Evolutionary conservation across 2,113 vertebrate genomes (phyloP), one percentile per base, ranked within the genome.

Genomic region (Dissostichus mawsoni): DNA sequence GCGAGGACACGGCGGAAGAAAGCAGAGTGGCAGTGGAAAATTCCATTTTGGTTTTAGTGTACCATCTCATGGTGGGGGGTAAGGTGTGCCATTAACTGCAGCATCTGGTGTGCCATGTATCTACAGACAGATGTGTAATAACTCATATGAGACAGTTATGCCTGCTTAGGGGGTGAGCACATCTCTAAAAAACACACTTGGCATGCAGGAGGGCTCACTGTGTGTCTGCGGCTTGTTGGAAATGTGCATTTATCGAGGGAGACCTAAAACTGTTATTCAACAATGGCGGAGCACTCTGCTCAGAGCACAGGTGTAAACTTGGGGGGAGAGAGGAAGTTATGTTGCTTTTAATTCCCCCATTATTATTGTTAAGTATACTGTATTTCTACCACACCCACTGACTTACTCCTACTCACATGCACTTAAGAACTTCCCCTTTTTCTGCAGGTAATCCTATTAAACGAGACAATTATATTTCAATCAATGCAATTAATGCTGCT

Each of bases 51-150:
- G 77, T 71, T 89, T 88, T 66, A 57, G 63, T 82, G 71, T 67
- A 81, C 17, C 62, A 16, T 67, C 68, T 81, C 57, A 64, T 76
- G 78, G 73, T 75, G 62, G 52, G 83, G 86, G 89, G 86, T 91
- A 88, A 89, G 88, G 87, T 83, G 71, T 81, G 87, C 83, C 90
- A 90, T 92, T 92, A 90, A 77, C 81, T 75, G 80, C 74, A 87
- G 89, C 89, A 92, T 89, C 93, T 93, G 89, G 87, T 79, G 79
- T 81, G n/a, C 67, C 9, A 63, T 20, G 80, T 53, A 79, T 56
- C 84, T 76, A 80, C 61, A 71, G 72, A 86, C 90, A 93, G 88
- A 90, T 89, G 89, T 82, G 82, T 74, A 80, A 86, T 90, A 83
- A 84, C 69, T 90, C 86, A 80, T 66, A 70, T 20, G 71, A 11